These are phyloP conservation scores for Aythya baeri DNA, from an alignment of 2,113 vertebrate species.

Conservation along the genomic window DNA sequence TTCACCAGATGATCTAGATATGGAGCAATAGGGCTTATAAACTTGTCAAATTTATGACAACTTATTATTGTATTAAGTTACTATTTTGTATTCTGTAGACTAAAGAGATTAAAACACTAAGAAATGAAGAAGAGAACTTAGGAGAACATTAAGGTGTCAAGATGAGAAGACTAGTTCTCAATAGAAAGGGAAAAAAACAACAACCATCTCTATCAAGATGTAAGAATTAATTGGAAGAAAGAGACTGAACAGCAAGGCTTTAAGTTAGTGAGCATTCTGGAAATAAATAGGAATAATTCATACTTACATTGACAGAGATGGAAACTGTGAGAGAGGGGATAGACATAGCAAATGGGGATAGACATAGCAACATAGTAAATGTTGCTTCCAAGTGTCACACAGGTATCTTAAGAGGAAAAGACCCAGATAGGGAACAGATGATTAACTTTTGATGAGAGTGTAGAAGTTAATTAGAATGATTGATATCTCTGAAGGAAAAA, in stretches of 20 bases:
- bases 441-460: not conserved
- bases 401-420: not conserved
- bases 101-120: not conserved
- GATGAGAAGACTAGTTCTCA: not conserved
- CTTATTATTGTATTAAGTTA: too few species aligned
- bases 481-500: not conserved
- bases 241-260: not conserved
- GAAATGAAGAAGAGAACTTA: not conserved
- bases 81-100: not conserved
- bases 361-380: not conserved
- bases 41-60: not conserved
- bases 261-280: not conserved
- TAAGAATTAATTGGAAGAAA: not conserved
- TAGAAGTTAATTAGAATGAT: not conserved
- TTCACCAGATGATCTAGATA: not conserved
- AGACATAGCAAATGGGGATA: not conserved
- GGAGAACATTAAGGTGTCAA: not conserved
- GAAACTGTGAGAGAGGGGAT: not conserved
- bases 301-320: not conserved
- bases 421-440: not conserved
- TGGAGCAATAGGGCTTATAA: not conserved
- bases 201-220: not conserved
- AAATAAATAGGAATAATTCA: not conserved
- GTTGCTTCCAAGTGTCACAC: not conserved
- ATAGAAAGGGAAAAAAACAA: not conserved